Evolutionary conservation across 2,888 invertebrate species (phyloP), one percentile per base, ranked within the genome.

Genomic region (Trisateles emortualis): DNA sequence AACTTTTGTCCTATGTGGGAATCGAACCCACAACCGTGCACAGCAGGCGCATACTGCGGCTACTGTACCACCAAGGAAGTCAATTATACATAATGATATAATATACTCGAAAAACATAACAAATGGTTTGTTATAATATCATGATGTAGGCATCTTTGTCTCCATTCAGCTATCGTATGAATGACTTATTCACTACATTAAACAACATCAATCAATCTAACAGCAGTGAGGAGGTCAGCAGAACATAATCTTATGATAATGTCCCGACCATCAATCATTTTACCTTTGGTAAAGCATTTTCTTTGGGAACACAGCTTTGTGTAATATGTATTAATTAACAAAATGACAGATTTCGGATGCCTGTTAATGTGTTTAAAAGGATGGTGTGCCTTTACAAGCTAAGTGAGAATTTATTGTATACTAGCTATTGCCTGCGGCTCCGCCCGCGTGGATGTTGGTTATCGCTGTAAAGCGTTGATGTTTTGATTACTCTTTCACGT

Each of bases 161-260:
- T 6, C 26, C 32, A 46, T 41, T 35, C n/a, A 29, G 2, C 29
- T 24, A 16, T 47, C n/a, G 33, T 29, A 39, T 35, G 45, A 46
- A 43, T 47, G 40, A 33, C 32, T 53, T 38, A 43, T 30, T 53
- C 22, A 39, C 38, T 11, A 43, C 42, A 47, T 26, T 38, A 43
- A 29, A 46, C 24, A 45, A 29, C 51, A 47, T 56, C 39, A 43
- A 56, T 51, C 51, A 47, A n/a, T n/a, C n/a, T n/a, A n/a, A n/a
- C 33, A 33, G 9, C 19, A 10, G 22, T 19, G 19, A 40, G 24
- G 39, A 38, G 42, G 26, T 44, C 55, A 22, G 42, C 35, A 32
- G 24, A 38, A 38, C 33, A 43, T 29, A n/a, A 47, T 44, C 43
- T 43, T 35, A 11, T 32, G 47, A 51, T 43, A 56, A 38, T 55